Conservation (phyloP, 2,888 invertebrate species). For the Adineta ricciae region DNA sequence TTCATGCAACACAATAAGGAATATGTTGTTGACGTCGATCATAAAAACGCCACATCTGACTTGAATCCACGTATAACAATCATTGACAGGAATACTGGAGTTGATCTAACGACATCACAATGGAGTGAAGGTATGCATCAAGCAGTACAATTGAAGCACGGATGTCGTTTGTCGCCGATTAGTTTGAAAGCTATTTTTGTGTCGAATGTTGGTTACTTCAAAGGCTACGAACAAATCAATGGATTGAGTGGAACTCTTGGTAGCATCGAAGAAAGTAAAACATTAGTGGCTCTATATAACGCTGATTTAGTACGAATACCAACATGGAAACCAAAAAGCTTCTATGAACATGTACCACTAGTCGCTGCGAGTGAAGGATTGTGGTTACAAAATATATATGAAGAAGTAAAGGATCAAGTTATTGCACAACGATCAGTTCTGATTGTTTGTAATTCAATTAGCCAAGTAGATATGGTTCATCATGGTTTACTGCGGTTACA, state of each 20-base stretch:
- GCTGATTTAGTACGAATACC: constrained; percentile 35
- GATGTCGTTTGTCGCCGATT: constrained; percentile 27
- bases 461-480: too few species aligned
- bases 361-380: background rate
- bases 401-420: constrained; percentile 36
- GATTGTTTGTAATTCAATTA: constrained; percentile 31
- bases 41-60: background rate
- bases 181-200: constrained; percentile 35
- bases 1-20: constrained; percentile 28
- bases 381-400: constrained; percentile 20
- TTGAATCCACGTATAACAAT: background rate
- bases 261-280: constrained; percentile 39
- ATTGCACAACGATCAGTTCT: constrained; percentile 25
- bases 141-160: constrained; percentile 36
- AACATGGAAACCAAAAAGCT: constrained; percentile 28
- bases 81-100: constrained; percentile 33
- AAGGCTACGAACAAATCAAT: constrained; percentile 35
- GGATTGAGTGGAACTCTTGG: constrained; percentile 40
- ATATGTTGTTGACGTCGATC: constrained; percentile 35
- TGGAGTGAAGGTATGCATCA: constrained; percentile 37
- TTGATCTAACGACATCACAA: constrained; percentile 35
- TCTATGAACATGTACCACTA: constrained; percentile 28
- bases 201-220: constrained; percentile 34
- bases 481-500: too few species aligned
- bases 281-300: constrained; percentile 35